Evolutionary conservation across 1,140 invertebrate genomes (phyloP).

Genomic region (Procambarus clarkii): DNA sequence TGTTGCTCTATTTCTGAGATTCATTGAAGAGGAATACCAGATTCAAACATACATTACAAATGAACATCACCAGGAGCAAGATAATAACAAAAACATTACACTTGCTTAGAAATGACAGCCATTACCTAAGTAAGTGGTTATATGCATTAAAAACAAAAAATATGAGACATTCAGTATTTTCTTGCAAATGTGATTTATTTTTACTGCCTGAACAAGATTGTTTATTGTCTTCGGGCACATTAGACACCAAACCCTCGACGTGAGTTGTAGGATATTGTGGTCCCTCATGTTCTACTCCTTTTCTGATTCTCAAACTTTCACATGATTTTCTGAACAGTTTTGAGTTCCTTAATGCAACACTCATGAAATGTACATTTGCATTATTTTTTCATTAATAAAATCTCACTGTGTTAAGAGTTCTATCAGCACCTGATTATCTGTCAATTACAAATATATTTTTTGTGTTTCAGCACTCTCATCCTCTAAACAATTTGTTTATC

Average conservation of each 20-base stretch:
- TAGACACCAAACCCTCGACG: neutral
- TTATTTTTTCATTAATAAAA: neutral
- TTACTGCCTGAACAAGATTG: too few species aligned
- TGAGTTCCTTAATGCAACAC: neutral
- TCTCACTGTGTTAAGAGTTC: neutral
- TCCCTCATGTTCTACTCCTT: neutral
- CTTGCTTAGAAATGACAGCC: neutral
- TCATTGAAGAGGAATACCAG: neutral
- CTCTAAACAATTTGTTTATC: neutral
- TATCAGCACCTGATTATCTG: neutral
- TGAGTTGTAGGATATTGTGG: neutral
- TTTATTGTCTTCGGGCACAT: neutral
- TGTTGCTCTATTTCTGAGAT: neutral
- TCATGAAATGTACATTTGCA: neutral
- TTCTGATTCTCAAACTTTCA: neutral
- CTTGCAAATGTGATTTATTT: neutral
- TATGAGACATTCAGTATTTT: neutral
- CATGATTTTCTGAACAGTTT: neutral
- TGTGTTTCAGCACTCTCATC: neutral
- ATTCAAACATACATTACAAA: neutral
- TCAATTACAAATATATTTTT: neutral
- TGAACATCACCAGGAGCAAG: neutral
- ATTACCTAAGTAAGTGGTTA: neutral
- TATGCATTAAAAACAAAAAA: slow-evolving; percentile 10
- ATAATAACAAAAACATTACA: neutral